phyloP scores from a whole-genome alignment of 2,888 invertebrate genomes.

The Rotaria sp. region DNA sequence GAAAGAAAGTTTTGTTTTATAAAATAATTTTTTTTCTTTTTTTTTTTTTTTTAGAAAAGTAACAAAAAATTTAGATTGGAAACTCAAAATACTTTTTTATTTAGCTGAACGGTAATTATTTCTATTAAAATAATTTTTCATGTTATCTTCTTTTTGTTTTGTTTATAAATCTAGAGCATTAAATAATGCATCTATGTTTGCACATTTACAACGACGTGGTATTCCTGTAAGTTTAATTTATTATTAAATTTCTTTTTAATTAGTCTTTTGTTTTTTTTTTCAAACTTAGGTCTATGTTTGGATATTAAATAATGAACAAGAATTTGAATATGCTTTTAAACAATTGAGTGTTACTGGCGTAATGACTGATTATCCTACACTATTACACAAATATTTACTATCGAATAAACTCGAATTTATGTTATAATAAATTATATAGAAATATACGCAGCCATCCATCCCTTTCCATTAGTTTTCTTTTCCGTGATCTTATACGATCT shows the following conservation, averaged over 20 bases:
- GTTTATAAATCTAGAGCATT: conserved; percentile 54
- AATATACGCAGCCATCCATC: too few species aligned
- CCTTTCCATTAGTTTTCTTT: neutral
- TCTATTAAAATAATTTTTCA: neutral
- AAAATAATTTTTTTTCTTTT: neutral
- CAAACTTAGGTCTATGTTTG: conserved; percentile 63
- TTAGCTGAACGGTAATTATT: neutral
- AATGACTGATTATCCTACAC: conserved; percentile 67
- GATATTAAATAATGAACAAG: conserved; percentile 64
- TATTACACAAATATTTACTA: conserved; percentile 49
- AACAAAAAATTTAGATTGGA: neutral
- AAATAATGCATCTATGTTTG: conserved; percentile 61
- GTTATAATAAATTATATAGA: neutral
- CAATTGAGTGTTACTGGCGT: conserved; percentile 62
- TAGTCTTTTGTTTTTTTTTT: neutral
- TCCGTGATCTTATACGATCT: neutral
- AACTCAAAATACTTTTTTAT: neutral
- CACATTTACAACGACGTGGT: conserved; percentile 62
- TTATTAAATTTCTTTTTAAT: neutral
- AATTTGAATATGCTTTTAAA: conserved; percentile 61
- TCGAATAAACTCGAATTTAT: neutral
- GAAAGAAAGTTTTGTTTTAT: neutral
- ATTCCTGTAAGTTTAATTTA: conserved; percentile 60
- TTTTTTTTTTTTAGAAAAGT: conserved; percentile 23
- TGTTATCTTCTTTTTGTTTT: neutral